phyloP scores from a whole-genome alignment of 2,888 invertebrate genomes.

The Limenitis camilla region DNA sequence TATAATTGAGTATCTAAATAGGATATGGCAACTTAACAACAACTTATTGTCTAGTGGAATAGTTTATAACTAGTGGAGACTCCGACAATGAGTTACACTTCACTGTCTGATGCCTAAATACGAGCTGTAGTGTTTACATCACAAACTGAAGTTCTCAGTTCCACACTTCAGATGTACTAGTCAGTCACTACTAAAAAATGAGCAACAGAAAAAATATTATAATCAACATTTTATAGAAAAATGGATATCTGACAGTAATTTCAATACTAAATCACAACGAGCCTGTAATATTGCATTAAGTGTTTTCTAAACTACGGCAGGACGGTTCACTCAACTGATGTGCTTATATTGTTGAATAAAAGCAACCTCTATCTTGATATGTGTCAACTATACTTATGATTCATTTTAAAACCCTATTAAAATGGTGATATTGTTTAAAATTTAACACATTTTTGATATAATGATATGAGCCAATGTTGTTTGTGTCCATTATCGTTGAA shows the following conservation, averaged over 20 bases:
- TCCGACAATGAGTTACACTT: slow-evolving; percentile 3
- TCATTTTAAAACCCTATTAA: not conserved
- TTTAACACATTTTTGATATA: slow-evolving; percentile 24
- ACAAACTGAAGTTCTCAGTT: not conserved
- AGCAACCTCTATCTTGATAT: slow-evolving; percentile 49
- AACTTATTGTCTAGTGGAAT: slow-evolving; percentile 74
- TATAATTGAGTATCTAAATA: slow-evolving; percentile 70
- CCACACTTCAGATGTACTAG: too few species aligned
- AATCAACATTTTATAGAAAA: not conserved
- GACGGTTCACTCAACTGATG: slow-evolving; percentile 55
- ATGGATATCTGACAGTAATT: not conserved
- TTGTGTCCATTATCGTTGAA: slow-evolving; percentile 24
- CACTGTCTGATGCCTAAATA: not conserved
- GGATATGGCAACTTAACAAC: slow-evolving; percentile 72
- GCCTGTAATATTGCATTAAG: slow-evolving; percentile 26
- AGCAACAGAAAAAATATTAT: not conserved
- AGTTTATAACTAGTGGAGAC: slow-evolving; percentile 27
- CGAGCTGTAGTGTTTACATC: not conserved
- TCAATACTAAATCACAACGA: slow-evolving; percentile 15
- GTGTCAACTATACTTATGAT: slow-evolving; percentile 35
- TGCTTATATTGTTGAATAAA: slow-evolving; percentile 37
- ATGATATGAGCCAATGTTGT: slow-evolving; percentile 32
- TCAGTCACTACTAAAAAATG: too few species aligned
- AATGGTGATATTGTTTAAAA: slow-evolving; percentile 14
- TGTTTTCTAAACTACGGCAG: slow-evolving; percentile 48